Percentiles rank a stretch among this genome's conserved stretches.
Conservation (phyloP, 2,113 vertebrate species). For the Chaetorhynchus papuensis region DNA sequence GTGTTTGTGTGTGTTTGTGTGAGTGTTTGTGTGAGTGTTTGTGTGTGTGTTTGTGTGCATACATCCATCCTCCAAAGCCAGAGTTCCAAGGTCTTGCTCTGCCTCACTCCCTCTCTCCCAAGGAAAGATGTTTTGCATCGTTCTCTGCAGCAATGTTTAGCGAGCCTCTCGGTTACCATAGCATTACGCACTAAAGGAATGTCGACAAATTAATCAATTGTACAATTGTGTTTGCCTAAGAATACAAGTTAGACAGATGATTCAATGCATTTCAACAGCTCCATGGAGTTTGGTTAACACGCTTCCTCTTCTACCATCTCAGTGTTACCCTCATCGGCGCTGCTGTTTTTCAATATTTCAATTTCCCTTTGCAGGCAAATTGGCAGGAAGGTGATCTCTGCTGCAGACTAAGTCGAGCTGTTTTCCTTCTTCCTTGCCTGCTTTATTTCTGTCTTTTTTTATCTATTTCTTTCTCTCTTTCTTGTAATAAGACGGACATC, state of each 20-base stretch:
- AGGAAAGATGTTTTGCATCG: background rate
- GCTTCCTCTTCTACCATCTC: background rate
- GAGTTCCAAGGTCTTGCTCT: background rate
- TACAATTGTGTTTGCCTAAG: constrained; percentile 43
- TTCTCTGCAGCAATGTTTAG: background rate
- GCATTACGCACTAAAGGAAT: background rate
- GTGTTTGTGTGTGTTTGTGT: background rate
- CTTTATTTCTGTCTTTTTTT: background rate
- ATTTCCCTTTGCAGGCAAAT: background rate
- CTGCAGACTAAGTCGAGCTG: constrained; percentile 1
- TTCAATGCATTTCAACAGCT: constrained; percentile 21
- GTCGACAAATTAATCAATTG: constrained; percentile 39
- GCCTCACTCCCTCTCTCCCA: background rate
- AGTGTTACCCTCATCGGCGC: background rate
- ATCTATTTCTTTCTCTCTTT: background rate
- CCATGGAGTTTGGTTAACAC: background rate
- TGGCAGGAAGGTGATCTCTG: background rate
- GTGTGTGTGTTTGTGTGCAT: background rate
- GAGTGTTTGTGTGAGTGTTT: too few species aligned
- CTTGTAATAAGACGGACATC: background rate
- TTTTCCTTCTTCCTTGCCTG: background rate
- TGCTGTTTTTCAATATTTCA: background rate
- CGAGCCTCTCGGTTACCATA: background rate
- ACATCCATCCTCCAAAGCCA: background rate
- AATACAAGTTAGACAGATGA: constrained; percentile 5